Evolutionary conservation across 1,140 invertebrate genomes (phyloP).

Genomic region (Leptestheria dahalacensis): DNA sequence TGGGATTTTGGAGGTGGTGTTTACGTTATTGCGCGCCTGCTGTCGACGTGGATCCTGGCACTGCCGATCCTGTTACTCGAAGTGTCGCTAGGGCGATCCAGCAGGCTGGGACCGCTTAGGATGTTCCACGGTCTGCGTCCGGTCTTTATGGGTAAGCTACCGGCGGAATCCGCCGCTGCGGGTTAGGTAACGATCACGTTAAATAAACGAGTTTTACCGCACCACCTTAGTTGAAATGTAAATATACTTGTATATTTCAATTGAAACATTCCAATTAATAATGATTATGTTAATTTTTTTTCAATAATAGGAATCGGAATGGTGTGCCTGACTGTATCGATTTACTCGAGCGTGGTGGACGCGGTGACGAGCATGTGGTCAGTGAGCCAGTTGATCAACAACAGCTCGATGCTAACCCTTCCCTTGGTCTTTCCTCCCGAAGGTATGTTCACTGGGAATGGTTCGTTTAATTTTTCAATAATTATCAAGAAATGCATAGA

Average conservation of each 20-base stretch:
- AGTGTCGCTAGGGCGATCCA: constrained; percentile 5
- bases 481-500: too few relatives aligned
- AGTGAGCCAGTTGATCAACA: not conserved
- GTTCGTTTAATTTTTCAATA: too few relatives aligned
- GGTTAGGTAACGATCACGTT: not conserved
- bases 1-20: constrained; percentile 5
- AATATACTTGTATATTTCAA: not conserved
- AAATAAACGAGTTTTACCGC: not conserved
- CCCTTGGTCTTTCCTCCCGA: not conserved
- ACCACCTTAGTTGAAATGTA: not conserved
- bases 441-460: not conserved
- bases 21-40: constrained; percentile 5
- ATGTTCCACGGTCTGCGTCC: not conserved
- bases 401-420: not conserved
- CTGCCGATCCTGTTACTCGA: constrained; percentile 8
- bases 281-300: not conserved
- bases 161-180: not conserved
- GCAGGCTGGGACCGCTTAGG: not conserved
- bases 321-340: not conserved
- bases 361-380: not conserved
- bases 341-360: not conserved
- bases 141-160: not conserved
- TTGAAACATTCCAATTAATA: not conserved
- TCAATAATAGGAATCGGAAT: not conserved
- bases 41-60: not conserved